Conservation (phyloP, 1,140 invertebrate species). For the Lepidurus couesii region DNA sequence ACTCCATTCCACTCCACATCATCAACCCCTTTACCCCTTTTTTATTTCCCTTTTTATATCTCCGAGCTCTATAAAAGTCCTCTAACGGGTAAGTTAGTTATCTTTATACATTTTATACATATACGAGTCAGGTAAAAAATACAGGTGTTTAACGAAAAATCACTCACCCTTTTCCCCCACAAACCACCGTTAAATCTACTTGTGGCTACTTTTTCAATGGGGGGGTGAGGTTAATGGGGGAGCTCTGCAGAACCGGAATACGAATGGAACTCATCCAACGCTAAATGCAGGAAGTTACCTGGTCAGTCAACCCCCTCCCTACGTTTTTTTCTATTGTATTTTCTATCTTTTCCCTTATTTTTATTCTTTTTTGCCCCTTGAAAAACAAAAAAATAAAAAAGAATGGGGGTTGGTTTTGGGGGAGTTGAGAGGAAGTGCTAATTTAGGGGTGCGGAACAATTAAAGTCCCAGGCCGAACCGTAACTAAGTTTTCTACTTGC, state of each 20-base stretch:
- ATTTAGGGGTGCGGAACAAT: conserved; percentile 10
- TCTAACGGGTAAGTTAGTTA: background rate
- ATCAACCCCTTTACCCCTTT: no score
- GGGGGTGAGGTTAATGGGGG: background rate
- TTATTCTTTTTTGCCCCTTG: no score
- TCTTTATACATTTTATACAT: background rate
- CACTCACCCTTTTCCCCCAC: background rate
- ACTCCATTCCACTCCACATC: no score
- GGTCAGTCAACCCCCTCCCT: conserved; percentile 11
- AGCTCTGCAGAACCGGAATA: background rate
- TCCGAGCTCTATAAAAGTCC: background rate
- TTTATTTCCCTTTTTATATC: background rate
- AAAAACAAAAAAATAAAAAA: background rate
- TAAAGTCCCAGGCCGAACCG: background rate
- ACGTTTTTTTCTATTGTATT: background rate
- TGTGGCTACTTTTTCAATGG: background rate
- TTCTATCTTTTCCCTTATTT: background rate
- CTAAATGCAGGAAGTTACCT: conserved; percentile 5
- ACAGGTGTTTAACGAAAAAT: background rate
- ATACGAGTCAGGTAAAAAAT: background rate
- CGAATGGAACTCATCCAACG: background rate
- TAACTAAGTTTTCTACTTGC: background rate
- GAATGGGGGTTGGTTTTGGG: background rate
- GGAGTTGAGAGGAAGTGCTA: conserved; percentile 20
- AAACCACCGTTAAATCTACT: background rate